Percentiles rank a stretch among this genome's conserved stretches.
These are phyloP conservation scores for Caenorhabditis tropicalis DNA, from an alignment of 1,140 invertebrate genomes.

Conservation along the genomic window DNA sequence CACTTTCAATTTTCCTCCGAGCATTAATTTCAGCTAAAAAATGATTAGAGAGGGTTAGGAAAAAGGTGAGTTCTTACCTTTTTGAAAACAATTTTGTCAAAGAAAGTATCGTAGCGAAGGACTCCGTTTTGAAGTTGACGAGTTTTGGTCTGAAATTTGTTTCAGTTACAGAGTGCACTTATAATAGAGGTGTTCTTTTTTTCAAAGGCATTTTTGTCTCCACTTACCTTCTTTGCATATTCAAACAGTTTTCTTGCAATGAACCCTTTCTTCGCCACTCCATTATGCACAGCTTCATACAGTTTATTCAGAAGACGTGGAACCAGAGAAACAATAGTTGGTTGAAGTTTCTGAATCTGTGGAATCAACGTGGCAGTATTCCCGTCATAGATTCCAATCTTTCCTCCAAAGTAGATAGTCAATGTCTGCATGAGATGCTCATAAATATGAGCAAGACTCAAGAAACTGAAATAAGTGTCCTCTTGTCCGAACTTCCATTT, in stretches of 20 bases:
- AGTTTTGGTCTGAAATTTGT: constrained; percentile 47
- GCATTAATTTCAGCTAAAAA: constrained; percentile 54
- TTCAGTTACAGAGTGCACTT: not conserved
- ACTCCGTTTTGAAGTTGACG: constrained; percentile 55
- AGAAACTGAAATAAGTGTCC: constrained; percentile 62
- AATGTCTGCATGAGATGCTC: constrained; percentile 72
- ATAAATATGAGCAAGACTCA: constrained; percentile 64
- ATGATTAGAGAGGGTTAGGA: not conserved
- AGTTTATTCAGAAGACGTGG: constrained; percentile 74
- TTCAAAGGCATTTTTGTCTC: no score
- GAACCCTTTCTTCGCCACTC: constrained; percentile 48
- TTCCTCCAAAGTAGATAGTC: constrained; percentile 65
- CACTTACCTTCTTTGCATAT: constrained; percentile 39
- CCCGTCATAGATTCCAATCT: constrained; percentile 73
- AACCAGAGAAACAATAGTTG: constrained; percentile 74
- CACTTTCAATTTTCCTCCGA: constrained; percentile 62
- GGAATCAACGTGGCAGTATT: constrained; percentile 73
- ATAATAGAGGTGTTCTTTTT: not conserved
- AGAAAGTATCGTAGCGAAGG: constrained; percentile 61
- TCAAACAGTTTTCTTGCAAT: constrained; percentile 54
- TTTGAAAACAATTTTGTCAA: constrained; percentile 62
- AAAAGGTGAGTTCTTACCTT: constrained; percentile 48
- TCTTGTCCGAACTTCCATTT: constrained; percentile 27
- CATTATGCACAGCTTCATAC: constrained; percentile 68
- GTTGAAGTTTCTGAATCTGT: constrained; percentile 72